Conservation (phyloP, 2,113 vertebrate genomes). For the Anguilla japonica region DNA sequence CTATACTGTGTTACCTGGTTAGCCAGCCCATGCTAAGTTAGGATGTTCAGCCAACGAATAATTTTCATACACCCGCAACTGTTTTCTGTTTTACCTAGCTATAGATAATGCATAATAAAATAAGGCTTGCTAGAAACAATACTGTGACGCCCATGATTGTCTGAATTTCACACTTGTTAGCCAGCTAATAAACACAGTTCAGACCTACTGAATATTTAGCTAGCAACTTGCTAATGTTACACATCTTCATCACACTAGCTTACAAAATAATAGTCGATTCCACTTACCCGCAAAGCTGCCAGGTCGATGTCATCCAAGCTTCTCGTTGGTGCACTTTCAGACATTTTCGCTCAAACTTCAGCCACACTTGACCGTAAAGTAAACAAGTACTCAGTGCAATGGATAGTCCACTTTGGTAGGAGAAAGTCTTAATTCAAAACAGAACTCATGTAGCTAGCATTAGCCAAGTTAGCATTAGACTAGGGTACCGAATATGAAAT, state of each 20-base stretch:
- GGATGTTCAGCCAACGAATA: no score
- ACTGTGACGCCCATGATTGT: background rate
- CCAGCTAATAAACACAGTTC: background rate
- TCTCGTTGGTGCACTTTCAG: constrained; percentile 88
- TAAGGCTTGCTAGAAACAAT: background rate
- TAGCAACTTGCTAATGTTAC: background rate
- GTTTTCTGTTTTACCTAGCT: no score
- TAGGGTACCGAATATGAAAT: background rate
- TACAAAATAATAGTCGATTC: background rate
- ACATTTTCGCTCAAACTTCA: constrained; percentile 61
- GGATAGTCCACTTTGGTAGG: background rate
- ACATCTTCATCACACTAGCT: background rate
- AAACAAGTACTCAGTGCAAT: background rate
- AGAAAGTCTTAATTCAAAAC: background rate
- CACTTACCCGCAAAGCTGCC: constrained; percentile 85
- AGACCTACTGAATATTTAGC: background rate
- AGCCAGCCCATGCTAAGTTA: background rate
- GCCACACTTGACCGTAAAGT: constrained; percentile 33
- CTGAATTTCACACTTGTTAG: background rate
- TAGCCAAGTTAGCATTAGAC: constrained; percentile 42
- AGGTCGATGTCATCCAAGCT: constrained; percentile 95
- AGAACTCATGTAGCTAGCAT: constrained; percentile 50
- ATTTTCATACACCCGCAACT: no score
- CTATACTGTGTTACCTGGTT: background rate
- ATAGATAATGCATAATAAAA: no score